Conservation (phyloP, 2,797 vertebrate genomes). For the Acipenser oxyrinchus region DNA sequence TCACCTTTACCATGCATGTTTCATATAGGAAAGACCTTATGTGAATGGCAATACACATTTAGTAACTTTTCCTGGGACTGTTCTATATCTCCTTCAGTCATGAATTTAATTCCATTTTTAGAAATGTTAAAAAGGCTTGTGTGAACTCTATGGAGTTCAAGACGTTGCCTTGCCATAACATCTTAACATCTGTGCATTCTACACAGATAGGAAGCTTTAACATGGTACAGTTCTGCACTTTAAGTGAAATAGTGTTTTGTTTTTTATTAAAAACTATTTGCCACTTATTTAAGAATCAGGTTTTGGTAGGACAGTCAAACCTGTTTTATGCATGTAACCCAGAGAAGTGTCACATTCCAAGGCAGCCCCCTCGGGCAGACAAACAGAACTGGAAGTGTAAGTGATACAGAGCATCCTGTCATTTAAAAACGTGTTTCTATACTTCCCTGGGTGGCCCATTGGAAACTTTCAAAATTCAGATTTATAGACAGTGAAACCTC, state of each 20-base stretch:
- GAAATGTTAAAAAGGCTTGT: no score
- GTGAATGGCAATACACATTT: no score
- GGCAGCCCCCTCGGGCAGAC: slow-evolving; percentile 2
- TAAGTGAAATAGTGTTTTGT: neutral
- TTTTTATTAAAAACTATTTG: neutral
- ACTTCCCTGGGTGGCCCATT: neutral
- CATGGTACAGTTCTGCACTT: neutral
- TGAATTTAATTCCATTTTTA: no score
- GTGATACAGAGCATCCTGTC: neutral
- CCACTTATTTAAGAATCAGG: neutral
- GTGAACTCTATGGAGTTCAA: neutral
- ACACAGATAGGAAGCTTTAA: neutral
- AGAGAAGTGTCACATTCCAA: slow-evolving; percentile 4
- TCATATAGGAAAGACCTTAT: no score
- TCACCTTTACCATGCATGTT: no score
- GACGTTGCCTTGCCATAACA: neutral
- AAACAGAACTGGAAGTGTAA: slow-evolving; percentile 5
- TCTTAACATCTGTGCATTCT: no score
- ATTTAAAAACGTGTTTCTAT: neutral
- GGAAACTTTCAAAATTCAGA: no score
- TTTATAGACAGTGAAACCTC: no score
- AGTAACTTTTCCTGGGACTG: no score
- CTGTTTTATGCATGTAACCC: neutral
- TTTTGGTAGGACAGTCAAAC: no score
- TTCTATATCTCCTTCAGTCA: no score